A percentile compares a stretch with the other conserved stretches of the same genome.
These are phyloP conservation scores for Chloroclysta siterata DNA, from an alignment of 2,888 invertebrate species.

Conservation along the genomic window DNA sequence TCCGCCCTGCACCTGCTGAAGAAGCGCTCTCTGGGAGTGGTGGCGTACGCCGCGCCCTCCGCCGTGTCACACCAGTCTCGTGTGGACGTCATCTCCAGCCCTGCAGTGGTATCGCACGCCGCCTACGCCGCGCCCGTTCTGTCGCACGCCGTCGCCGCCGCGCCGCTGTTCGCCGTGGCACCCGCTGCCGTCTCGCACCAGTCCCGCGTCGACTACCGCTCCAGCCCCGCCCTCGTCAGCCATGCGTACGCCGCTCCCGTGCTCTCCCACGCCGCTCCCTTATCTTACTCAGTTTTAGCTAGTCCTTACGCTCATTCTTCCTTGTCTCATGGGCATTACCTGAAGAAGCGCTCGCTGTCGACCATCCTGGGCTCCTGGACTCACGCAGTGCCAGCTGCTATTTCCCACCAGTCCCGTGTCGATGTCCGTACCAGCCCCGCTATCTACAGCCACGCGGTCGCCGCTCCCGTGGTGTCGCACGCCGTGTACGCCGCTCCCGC, in stretches of 20 bases:
- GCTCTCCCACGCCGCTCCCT: constrained; percentile 50
- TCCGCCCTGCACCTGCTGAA: constrained; percentile 55
- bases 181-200: constrained; percentile 69
- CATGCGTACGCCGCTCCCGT: constrained; percentile 56
- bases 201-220: constrained; percentile 63
- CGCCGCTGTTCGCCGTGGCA: constrained; percentile 46
- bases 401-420: constrained; percentile 70
- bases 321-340: constrained; percentile 39
- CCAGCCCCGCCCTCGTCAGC: constrained; percentile 58
- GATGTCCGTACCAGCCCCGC: constrained; percentile 61
- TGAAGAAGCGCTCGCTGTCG: constrained; percentile 28
- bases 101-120: constrained; percentile 42
- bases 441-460: constrained; percentile 50
- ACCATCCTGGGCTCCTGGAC: constrained; percentile 29
- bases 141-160: constrained; percentile 46
- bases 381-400: constrained; percentile 50
- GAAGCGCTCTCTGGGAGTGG: constrained; percentile 60
- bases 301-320: constrained; percentile 50
- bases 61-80: constrained; percentile 65
- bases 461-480: constrained; percentile 43
- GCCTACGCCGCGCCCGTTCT: constrained; percentile 34
- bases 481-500: constrained; percentile 29
- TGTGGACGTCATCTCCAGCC: constrained; percentile 56
- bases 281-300: constrained; percentile 37
- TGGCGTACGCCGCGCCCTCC: constrained; percentile 53